These are phyloP conservation scores for Leiothrix lutea DNA, from an alignment of 2,113 vertebrate genomes.

Conservation along the genomic window DNA sequence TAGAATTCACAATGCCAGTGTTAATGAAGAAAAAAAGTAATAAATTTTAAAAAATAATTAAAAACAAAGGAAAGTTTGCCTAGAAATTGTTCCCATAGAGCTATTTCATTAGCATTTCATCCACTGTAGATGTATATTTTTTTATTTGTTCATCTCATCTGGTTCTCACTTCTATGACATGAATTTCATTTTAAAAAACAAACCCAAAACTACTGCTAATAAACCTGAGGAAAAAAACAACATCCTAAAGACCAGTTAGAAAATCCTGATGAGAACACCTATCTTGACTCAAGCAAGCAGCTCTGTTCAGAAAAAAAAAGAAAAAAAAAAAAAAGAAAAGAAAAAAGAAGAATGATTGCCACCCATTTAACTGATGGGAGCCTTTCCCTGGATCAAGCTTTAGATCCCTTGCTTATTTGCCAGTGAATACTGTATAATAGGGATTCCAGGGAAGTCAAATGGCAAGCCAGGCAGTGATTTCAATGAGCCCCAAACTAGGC, in stretches of 20 bases:
- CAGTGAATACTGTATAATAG: background rate
- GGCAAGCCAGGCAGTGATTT: conserved; percentile 5
- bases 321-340: background rate
- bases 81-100: background rate
- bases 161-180: background rate
- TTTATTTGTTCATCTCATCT: background rate
- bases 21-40: background rate
- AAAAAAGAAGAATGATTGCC: background rate
- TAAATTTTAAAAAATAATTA: background rate
- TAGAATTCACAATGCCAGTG: background rate
- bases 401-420: conserved; percentile 8
- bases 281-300: background rate
- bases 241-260: background rate
- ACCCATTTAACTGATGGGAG: background rate
- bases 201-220: background rate
- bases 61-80: background rate
- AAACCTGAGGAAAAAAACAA: background rate
- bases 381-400: background rate
- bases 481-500: background rate
- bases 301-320: background rate
- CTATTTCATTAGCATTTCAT: background rate
- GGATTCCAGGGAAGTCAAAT: conserved; percentile 59
- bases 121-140: background rate
- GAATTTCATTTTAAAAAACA: background rate
- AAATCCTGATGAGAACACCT: background rate